phyloP scores from a whole-genome alignment of 2,113 vertebrate species.

The Peromyscus maniculatus region DNA sequence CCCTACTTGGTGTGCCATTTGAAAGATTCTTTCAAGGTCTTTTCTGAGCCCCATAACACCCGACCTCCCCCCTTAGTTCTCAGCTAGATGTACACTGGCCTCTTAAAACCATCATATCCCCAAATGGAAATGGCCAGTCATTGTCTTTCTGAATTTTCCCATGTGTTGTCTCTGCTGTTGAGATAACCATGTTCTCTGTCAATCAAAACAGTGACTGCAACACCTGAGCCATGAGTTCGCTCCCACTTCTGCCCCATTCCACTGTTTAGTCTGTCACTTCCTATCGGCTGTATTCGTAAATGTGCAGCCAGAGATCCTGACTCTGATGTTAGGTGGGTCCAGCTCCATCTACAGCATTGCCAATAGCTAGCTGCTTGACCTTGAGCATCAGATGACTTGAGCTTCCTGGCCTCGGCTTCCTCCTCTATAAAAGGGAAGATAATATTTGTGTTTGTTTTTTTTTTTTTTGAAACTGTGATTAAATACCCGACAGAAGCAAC shows the following conservation, averaged over 20 bases:
- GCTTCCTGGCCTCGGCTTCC: neutral
- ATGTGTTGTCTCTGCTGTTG: neutral
- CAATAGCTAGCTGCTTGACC: neutral
- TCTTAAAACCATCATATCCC: neutral
- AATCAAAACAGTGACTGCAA: neutral
- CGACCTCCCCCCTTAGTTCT: neutral
- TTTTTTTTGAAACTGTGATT: neutral
- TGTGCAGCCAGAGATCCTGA: neutral
- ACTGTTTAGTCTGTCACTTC: fast-evolving
- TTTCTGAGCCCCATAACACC: neutral
- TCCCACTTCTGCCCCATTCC: neutral
- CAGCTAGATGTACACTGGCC: neutral
- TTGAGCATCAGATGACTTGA: neutral
- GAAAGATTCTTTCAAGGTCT: neutral
- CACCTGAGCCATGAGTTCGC: neutral
- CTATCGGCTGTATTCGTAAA: neutral
- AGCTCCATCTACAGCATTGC: neutral
- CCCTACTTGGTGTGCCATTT: neutral
- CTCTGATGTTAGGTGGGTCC: neutral
- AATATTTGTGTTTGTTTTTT: neutral
- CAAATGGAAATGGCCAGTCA: neutral
- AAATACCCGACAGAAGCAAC: neutral
- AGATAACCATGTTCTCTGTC: neutral
- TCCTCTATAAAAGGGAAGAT: neutral
- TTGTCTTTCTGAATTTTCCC: neutral